Base-by-base conservation (phyloP, 2,113 vertebrate genomes). In the Mirounga angustirostris region DNA sequence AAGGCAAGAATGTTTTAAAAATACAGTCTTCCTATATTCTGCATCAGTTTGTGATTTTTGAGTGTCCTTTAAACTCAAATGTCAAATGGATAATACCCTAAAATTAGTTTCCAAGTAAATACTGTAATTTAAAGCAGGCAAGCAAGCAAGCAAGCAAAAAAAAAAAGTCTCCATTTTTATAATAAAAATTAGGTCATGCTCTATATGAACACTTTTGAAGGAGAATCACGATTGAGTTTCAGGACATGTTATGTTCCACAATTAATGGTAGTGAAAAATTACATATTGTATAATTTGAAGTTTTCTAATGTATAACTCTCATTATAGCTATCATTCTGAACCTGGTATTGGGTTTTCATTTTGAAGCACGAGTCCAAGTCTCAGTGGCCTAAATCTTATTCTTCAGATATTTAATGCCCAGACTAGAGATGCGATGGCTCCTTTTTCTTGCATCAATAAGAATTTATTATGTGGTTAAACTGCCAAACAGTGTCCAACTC, bases 121-220 rank as follows among this genome's bases (percentile, higher is more conserved):
- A 86, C 61, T 95, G 7, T 97, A 97, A 97, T 97, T 98, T 98
- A 89, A 97, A 97, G 67, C 54, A 91, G 94, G 56, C 50, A 91
- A 88, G 83, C 24, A 59, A 84, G 43, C n/a, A 36, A 58, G 43
- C 52, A 95, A 78, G 12, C 4, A 71, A 36, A 50, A 50, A 87
- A 28, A 95, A 67, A 54, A 65, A 8, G 12, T 83, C 87, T 92
- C 46, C 67, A 71, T 81, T 94, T 96, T 96, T 90, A 92, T 61
- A 67, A 95, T 78, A 90, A 95, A 97, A 97, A 92, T 98, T 96
- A 98, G 69, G 69, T 95, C 87, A 82, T 82, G 52, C 58, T 87
- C 59, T 95, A 93, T 91, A 65, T 91, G 94, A 96, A 93, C 93
- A 83, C 76, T 95, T 95, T 79, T 86, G 92, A 89, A 96, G 40